A percentile compares a stretch with the other conserved stretches of the same genome.
Conservation (phyloP, 2,113 vertebrate species). For the Seriola quinqueradiata region DNA sequence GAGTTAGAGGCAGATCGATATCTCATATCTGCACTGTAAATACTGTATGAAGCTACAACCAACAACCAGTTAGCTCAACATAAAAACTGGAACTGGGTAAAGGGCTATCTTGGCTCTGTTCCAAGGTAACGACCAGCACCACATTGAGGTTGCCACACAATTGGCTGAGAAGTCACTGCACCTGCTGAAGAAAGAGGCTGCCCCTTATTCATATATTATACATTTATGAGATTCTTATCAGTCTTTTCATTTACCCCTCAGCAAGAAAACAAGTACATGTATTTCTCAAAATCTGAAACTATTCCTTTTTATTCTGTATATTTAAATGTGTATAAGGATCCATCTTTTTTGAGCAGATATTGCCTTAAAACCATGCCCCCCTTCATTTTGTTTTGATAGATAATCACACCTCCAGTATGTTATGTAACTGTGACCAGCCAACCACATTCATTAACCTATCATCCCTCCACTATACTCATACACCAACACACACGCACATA, state of each 20-base stretch:
- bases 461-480: constrained; percentile 9
- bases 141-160: too few species aligned
- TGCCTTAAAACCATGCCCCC: not conserved
- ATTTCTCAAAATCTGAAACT: not conserved
- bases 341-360: not conserved
- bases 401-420: constrained; percentile 31
- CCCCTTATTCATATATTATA: too few species aligned
- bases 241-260: too few species aligned
- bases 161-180: too few species aligned
- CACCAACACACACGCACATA: constrained; percentile 18
- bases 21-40: not conserved
- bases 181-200: too few species aligned
- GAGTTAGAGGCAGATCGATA: not conserved
- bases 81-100: not conserved
- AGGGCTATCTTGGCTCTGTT: not conserved
- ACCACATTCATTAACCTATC: constrained; percentile 37
- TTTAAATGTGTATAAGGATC: not conserved
- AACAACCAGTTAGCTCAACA: not conserved
- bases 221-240: too few species aligned
- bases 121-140: too few species aligned
- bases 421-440: constrained; percentile 50
- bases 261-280: too few species aligned
- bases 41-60: not conserved
- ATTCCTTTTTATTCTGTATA: not conserved
- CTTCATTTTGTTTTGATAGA: constrained; percentile 29